Evolutionary conservation across 2,888 invertebrate genomes (phyloP), one percentile per base, ranked within the genome.

Genomic region (Lepeophtheirus nordmannii): DNA sequence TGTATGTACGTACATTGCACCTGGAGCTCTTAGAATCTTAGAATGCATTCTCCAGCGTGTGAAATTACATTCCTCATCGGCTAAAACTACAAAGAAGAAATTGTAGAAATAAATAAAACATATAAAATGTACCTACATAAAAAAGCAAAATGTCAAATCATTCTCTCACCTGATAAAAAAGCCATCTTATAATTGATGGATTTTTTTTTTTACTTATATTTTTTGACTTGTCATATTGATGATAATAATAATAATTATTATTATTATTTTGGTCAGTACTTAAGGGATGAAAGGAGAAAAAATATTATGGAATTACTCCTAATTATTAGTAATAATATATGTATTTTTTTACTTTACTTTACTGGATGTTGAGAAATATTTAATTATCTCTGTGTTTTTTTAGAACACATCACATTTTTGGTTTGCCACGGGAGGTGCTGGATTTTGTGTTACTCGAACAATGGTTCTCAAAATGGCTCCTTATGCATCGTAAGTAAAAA

Each of bases 401-500:
- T 20, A 64, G 57, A 64, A 64, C 37, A 37, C 37, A n/a, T 46
- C 64, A 37, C 53, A 64, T 10, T 64, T 64, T 37, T 64, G 64
- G 64, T 64, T 64, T 20, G 64, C 64, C 11, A 64, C 64, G 10
- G 64, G 64, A 56, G 64, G 64, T 1, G 64, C 64, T 9, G 64
- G 64, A 23, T 64, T 64, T 64, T 64, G 64, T 17, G 56, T 64
- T 7, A 53, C 64, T n/a, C 9, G 64, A 22, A 56, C 57, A 10
- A 14, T 64, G 30, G 64, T 56, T 40, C 56, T 64, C 8, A 64
- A 64, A 30, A 64, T 64, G 64, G 64, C 64, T n/a, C 64, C 64
- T 1, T 56, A 64, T 37, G 64, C 64, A 17, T 46, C 23, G 64
- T 64, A 64, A 64, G 62, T 62, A 11, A 8, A 57, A 20, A n/a